Percentiles rank a stretch among this genome's conserved stretches.
Evolutionary conservation across 2,888 invertebrate genomes (phyloP).

Genomic region (Cinara cedri): DNA sequence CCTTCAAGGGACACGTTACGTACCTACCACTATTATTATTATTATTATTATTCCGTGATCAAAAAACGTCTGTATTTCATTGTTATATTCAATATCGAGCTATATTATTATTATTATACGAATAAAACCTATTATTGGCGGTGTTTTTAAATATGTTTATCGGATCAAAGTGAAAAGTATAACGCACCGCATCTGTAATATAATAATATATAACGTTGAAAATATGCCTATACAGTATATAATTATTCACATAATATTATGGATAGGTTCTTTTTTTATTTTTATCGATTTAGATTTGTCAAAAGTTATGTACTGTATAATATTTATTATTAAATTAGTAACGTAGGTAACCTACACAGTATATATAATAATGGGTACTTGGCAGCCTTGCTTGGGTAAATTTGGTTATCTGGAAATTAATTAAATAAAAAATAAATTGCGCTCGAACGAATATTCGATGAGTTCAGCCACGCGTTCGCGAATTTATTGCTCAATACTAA

Average conservation of each 20-base stretch:
- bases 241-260: background rate
- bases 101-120: conserved; percentile 36
- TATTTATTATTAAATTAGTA: too few relatives aligned
- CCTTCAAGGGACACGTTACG: conserved; percentile 44
- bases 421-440: too few relatives aligned
- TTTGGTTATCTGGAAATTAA: too few relatives aligned
- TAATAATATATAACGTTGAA: too few relatives aligned
- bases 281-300: background rate
- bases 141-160: conserved; percentile 46
- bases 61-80: conserved; percentile 49
- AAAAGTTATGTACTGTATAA: too few relatives aligned
- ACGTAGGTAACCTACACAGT: too few relatives aligned
- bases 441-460: too few relatives aligned
- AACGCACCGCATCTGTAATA: conserved; percentile 17
- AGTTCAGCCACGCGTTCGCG: too few relatives aligned
- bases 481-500: too few relatives aligned
- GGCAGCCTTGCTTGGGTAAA: too few relatives aligned
- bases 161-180: conserved; percentile 49
- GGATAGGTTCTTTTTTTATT: background rate
- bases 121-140: conserved; percentile 50
- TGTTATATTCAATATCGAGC: conserved; percentile 34
- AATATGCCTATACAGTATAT: background rate
- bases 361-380: too few relatives aligned
- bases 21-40: conserved; percentile 33
- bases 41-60: conserved; percentile 49